A percentile compares a stretch with the other conserved stretches of the same genome.
phyloP scores from a whole-genome alignment of 2,888 invertebrate species.

The Clistopyga incitator region DNA sequence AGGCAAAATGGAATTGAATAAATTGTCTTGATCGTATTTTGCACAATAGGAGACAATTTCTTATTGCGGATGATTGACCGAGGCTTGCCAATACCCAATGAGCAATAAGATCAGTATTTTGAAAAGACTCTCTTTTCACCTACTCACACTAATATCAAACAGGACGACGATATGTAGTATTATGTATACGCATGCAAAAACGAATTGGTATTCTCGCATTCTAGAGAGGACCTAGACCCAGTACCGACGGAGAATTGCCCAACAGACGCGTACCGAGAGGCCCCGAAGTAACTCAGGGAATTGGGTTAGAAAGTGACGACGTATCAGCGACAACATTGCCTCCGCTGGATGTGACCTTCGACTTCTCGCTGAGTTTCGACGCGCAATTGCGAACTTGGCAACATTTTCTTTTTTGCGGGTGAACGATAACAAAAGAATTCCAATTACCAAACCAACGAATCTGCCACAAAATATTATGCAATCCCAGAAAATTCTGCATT shows the following conservation, averaged over 20 bases:
- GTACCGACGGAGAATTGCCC: constrained; percentile 73
- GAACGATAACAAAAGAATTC: constrained; percentile 11
- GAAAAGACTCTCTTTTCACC: neutral
- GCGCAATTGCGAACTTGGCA: constrained; percentile 22
- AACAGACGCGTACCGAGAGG: constrained; percentile 65
- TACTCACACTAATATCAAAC: neutral
- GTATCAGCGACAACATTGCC: constrained; percentile 31
- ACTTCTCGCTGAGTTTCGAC: constrained; percentile 16
- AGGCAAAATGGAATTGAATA: neutral
- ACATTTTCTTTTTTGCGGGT: neutral
- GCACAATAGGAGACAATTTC: neutral
- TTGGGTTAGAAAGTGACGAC: constrained; percentile 77
- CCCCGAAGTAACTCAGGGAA: constrained; percentile 67
- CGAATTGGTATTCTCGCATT: constrained; percentile 72
- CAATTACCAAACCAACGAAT: neutral
- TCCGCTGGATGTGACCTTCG: constrained; percentile 28
- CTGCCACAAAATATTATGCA: neutral
- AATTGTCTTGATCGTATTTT: neutral
- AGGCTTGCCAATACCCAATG: neutral
- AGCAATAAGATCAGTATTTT: neutral
- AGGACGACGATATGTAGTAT: neutral
- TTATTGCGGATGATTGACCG: neutral
- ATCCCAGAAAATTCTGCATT: neutral
- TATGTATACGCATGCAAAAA: neutral
- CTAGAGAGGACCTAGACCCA: constrained; percentile 76